Percentiles rank a stretch among this genome's conserved stretches.
Conservation (phyloP, 2,888 invertebrate species). For the Drosophila nr. medialis region DNA sequence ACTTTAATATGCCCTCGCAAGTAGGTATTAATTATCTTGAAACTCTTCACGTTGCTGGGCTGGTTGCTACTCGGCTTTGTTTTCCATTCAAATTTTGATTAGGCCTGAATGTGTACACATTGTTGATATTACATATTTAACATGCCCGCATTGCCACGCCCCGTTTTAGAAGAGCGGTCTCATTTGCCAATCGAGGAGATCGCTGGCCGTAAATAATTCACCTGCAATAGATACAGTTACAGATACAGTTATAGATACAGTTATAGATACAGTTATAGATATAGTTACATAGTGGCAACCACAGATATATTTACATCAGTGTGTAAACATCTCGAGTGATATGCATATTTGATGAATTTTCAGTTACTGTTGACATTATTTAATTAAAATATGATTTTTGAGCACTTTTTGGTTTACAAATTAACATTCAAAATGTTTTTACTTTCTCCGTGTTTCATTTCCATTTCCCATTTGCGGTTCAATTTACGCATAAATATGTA, state of each 20-base stretch:
- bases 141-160: slow-evolving; percentile 26
- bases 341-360: neutral
- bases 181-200: slow-evolving; percentile 15
- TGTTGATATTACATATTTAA: slow-evolving; percentile 31
- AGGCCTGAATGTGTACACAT: slow-evolving; percentile 4
- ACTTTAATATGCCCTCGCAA: slow-evolving; percentile 30
- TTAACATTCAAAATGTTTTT: neutral
- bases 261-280: neutral
- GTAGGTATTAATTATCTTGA: slow-evolving; percentile 37
- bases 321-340: neutral
- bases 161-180: slow-evolving; percentile 5
- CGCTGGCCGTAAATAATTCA: slow-evolving; percentile 9
- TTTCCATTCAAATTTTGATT: slow-evolving; percentile 16
- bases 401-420: neutral
- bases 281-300: slow-evolving; percentile 3
- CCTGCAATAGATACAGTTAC: slow-evolving; percentile 23
- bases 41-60: slow-evolving; percentile 10
- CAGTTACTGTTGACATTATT: neutral
- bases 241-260: neutral
- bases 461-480: neutral
- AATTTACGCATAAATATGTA: neutral
- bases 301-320: slow-evolving; percentile 1
- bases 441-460: neutral
- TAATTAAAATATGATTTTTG: neutral
- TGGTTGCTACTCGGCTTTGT: slow-evolving; percentile 10